Evolutionary conservation across 2,888 invertebrate genomes (phyloP), one percentile per base, ranked within the genome.

Genomic region (Thumatha senex): DNA sequence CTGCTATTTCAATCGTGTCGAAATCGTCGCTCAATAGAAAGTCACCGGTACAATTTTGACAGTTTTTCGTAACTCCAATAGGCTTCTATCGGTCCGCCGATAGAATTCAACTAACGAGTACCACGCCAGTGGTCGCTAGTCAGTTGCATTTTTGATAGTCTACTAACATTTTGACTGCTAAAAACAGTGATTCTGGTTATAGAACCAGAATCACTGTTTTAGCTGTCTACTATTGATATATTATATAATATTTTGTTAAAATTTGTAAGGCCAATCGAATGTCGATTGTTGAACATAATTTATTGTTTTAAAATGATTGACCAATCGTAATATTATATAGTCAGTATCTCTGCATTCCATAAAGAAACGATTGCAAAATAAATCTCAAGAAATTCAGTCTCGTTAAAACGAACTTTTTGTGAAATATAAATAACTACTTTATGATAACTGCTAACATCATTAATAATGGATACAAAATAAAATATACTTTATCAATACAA

Each of bases 391-490:
- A 35, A 43, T 40, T 51, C 41, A 52, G 52, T 47, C 36, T 33
- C 43, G 48, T 41, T 48, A 49, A 54, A 49, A 48, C 13, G 13
- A 15, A 39, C 18, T 11, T 40, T 58, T 61, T 61, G 48, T 53
- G 41, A 57, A 55, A 46, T 51, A 67, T 58, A 55, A 52, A 48
- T 50, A 59, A 51, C 45, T 8, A 48, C 55, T 60, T 43, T 56
- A 51, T 55, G 60, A 56, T 55, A 18, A n/a, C 46, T 57, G 47
- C 41, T 42, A 54, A 48, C 50, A 48, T 52, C 41, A 54, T 54
- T 67, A 59, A 63, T 67, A 58, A 57, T 53, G 40, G 40, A 44
- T 46, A 46, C 40, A 42, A 48, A 61, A 51, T 56, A 54, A 38
- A 47, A 34, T 39, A 46, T 48, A 46, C 56, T 67, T 63, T 57